Base-by-base conservation (phyloP, 2,113 vertebrate genomes). In the Cacatua alba region DNA sequence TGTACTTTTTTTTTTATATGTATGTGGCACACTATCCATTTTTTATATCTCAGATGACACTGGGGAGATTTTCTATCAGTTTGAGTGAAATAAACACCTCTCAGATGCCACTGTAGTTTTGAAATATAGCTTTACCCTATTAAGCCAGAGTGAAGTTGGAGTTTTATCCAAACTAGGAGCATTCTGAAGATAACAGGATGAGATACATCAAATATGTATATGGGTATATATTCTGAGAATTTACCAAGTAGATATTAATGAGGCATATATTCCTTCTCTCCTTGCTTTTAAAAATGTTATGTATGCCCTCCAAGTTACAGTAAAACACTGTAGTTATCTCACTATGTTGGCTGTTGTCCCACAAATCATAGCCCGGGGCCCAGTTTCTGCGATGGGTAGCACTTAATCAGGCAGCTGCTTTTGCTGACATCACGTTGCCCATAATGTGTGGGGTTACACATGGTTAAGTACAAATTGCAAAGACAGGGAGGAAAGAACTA, bases 331-430 rank as follows among this genome's bases (percentile, higher is more conserved):
- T 39, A 53, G 68, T 83, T 86, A 41, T 69, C 72, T 59, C 51
- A 19, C 31, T 76, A 13, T 20, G 24, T 76, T 64, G 19, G 82
- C 69, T 87, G 48, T 39, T 89, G 13, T 41, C 82, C 82, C 79
- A 91, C 57, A 92, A 60, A 95, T 90, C 6, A 28, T 51, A 81
- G 69, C 81, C 69, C 48, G 83, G 53, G 55, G 72, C 64, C 79
- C 72, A 75, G 68, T 86, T 88, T 92, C 69, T 80, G 60, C 82
- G 67, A 26, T 53, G 35, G 80, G 43, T 63, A 86, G 31, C 43
- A 78, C 59, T 92, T 95, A 83, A 93, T 83, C 85, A 94, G 82
- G 43, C 78, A 96, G 76, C 72, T 96, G 83, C 72, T 88, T 97
- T 83, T 91, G 70, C 92, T 95, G 88, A 84, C 85, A 88, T 94